Evolutionary conservation across 2,888 invertebrate species (phyloP), one percentile per base, ranked within the genome.

Genomic region (Melipona bicolor): DNA sequence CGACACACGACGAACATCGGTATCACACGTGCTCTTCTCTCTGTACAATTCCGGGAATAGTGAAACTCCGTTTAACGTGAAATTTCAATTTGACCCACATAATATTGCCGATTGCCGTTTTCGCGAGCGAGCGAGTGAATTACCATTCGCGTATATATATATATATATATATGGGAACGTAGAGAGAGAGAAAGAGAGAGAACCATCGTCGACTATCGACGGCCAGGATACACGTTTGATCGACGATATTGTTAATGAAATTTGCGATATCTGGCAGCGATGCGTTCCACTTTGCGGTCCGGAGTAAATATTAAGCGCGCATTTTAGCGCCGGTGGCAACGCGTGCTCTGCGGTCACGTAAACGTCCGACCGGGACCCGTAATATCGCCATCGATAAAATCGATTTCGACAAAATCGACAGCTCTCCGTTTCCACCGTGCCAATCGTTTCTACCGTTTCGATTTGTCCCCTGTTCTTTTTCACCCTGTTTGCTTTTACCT

Each of bases 271-370:
- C 77, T 81, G 82, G 54, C 70, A 82, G 64, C 74, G 65, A 82
- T 73, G 83, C 59, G 83, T 84, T 85, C 77, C 83, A 83, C 77
- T 86, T 68, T 86, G 85, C 82, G 88, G 88, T 82, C 54, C 76
- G 56, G 80, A 77, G 88, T 84, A 89, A 89, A 89, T 89, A 89
- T 89, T 86, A 89, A 89, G 83, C 89, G 81, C 81, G 76, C 84
- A 79, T 89, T 89, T 89, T 89, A 86, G 79, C 86, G 83, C 80
- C 84, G 78, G 77, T 88, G 89, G 89, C 89, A 86, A 88, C 79
- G 80, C 84, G 89, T 89, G 87, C 72, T 69, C 78, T 85, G 87
- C 59, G 83, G 84, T 88, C 79, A 65, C 78, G 79, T 71, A 71
- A 82, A 80, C 65, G 64, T 75, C 70, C 79, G 24, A 62, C 43